Evolutionary conservation across 2,888 invertebrate genomes (phyloP).

Genomic region (Lutraria lutraria): DNA sequence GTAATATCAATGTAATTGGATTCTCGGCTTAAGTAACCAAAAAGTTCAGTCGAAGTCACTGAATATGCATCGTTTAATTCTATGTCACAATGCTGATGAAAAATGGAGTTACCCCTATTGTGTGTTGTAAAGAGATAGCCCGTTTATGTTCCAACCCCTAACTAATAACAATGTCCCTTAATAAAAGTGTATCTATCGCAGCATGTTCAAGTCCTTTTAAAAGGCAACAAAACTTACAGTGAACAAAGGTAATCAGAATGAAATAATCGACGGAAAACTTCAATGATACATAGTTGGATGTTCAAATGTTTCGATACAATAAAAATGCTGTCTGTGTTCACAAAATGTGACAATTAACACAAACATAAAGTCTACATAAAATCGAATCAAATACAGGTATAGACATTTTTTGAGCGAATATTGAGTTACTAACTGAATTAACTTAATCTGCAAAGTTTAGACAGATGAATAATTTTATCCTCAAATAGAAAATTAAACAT

Average conservation of each 20-base stretch:
- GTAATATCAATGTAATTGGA: background rate
- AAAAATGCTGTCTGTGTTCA: background rate
- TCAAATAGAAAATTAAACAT: background rate
- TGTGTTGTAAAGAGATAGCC: background rate
- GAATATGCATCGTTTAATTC: conserved; percentile 5
- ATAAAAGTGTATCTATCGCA: background rate
- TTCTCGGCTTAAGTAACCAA: background rate
- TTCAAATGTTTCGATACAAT: background rate
- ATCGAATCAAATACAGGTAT: background rate
- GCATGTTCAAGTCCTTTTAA: background rate
- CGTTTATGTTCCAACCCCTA: background rate
- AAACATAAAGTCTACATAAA: background rate
- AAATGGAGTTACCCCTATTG: background rate
- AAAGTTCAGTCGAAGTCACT: conserved; percentile 9
- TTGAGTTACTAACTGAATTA: background rate
- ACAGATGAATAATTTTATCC: background rate
- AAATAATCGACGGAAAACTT: background rate
- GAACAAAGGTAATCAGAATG: background rate
- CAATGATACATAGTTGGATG: background rate
- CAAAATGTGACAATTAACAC: background rate
- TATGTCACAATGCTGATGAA: background rate
- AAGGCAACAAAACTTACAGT: background rate
- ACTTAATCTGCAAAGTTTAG: background rate
- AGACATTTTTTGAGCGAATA: background rate
- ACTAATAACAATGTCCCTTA: conserved; percentile 19